These are phyloP conservation scores for Arnoldichthys spilopterus DNA, from an alignment of 2,797 vertebrate genomes.

Conservation along the genomic window DNA sequence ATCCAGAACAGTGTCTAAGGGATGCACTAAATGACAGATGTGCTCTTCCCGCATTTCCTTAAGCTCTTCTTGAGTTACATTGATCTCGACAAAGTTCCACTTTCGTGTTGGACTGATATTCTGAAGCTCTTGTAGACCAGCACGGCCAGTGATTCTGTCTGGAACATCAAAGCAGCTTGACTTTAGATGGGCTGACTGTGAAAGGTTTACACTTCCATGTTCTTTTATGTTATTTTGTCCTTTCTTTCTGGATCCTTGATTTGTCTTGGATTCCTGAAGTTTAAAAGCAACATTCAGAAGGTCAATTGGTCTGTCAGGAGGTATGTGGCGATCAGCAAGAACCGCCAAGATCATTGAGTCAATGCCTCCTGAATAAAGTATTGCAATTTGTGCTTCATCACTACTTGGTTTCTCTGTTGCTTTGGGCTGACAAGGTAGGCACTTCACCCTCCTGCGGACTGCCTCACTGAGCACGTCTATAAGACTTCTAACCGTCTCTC, in stretches of 20 bases:
- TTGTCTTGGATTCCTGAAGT: constrained; percentile 66
- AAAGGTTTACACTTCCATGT: not conserved
- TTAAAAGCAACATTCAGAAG: constrained; percentile 97
- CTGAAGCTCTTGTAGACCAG: constrained; percentile 85
- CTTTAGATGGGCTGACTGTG: not conserved
- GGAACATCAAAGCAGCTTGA: constrained; percentile 80
- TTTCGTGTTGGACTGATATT: constrained; percentile 79
- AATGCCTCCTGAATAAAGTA: constrained; percentile 94
- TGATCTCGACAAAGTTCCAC: constrained; percentile 96
- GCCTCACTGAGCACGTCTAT: constrained; percentile 82
- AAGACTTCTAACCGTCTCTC: constrained; percentile 71
- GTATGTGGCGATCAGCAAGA: constrained; percentile 86
- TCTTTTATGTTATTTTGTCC: constrained; percentile 52
- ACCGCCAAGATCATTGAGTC: constrained; percentile 92
- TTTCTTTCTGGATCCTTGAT: constrained; percentile 61
- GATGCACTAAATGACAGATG: constrained; percentile 86
- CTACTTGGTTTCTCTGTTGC: not conserved
- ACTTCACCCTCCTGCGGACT: constrained; percentile 81
- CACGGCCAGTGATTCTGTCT: constrained; percentile 88
- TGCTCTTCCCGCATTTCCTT: constrained; percentile 75
- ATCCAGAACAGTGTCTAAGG: constrained; percentile 90
- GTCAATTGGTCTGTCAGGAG: constrained; percentile 85
- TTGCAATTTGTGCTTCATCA: constrained; percentile 74
- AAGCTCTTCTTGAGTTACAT: constrained; percentile 86
- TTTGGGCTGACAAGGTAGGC: constrained; percentile 61